These are phyloP conservation scores for Drosophila auraria DNA, from an alignment of 1,140 invertebrate species.

Conservation along the genomic window DNA sequence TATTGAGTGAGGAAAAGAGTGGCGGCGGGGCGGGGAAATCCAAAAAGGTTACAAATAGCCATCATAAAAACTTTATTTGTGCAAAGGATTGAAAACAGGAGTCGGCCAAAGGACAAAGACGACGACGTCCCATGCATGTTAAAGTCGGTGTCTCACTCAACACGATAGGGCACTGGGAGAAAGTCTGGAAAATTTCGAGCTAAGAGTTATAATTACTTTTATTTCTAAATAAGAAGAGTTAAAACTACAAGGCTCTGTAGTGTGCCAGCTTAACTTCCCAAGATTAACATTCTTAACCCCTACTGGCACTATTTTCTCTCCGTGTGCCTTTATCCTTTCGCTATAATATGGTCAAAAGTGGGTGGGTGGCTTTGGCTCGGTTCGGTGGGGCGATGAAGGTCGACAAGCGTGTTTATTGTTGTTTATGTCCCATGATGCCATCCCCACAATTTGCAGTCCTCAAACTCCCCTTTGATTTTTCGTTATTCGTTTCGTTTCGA, in stretches of 20 bases:
- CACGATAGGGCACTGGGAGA: neutral
- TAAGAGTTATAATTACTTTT: neutral
- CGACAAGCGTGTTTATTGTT: constrained; percentile 80
- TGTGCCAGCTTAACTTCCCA: too few species aligned
- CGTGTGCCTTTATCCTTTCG: constrained; percentile 31
- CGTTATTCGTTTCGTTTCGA: constrained; percentile 39
- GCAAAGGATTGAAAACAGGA: constrained; percentile 79
- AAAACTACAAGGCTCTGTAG: too few species aligned
- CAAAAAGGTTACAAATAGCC: constrained; percentile 82
- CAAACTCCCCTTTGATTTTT: constrained; percentile 70
- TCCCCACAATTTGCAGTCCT: constrained; percentile 56
- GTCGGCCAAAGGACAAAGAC: constrained; percentile 49
- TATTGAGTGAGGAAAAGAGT: constrained; percentile 33
- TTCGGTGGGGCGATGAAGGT: constrained; percentile 20
- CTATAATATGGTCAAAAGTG: constrained; percentile 68
- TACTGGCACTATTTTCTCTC: neutral
- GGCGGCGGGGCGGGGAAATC: constrained; percentile 45
- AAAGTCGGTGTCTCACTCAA: constrained; percentile 58
- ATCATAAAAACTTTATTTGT: constrained; percentile 82
- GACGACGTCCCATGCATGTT: constrained; percentile 64
- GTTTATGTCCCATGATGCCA: constrained; percentile 67
- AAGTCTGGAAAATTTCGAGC: neutral
- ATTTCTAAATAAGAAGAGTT: too few species aligned
- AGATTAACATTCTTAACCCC: neutral
- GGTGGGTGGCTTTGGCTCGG: neutral